Percentiles rank a stretch among this genome's conserved stretches.
Conservation (phyloP, 2,113 vertebrate genomes). For the Oplegnathus fasciatus region DNA sequence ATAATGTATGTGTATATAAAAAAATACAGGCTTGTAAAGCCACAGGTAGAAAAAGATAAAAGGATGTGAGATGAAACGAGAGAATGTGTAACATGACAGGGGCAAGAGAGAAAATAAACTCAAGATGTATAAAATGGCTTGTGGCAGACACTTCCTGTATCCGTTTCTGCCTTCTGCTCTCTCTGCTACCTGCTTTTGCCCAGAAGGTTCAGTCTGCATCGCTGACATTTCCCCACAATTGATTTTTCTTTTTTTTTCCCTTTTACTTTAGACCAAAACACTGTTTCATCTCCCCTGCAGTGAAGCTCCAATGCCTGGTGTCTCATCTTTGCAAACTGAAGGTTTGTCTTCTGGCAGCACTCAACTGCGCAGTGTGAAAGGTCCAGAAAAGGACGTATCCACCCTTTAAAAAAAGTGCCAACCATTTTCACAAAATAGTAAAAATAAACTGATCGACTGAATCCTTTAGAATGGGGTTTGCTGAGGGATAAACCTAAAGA, state of each 20-base stretch:
- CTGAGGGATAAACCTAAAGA: not conserved
- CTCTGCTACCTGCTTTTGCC: slow-evolving; percentile 37
- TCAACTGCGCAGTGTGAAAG: not conserved
- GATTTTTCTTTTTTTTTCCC: slow-evolving; percentile 40
- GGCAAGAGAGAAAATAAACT: not conserved
- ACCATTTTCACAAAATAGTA: not conserved
- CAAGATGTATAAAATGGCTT: not conserved
- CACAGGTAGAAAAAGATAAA: not conserved
- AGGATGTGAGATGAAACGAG: not conserved
- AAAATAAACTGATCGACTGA: not conserved
- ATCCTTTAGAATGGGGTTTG: not conserved
- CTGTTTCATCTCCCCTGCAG: slow-evolving; percentile 51
- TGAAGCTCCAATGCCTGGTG: not conserved
- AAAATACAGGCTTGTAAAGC: not conserved
- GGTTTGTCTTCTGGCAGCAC: slow-evolving; percentile 22
- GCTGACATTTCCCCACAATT: slow-evolving; percentile 66
- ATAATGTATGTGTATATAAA: not conserved
- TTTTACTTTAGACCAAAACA: slow-evolving; percentile 42
- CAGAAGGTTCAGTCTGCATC: slow-evolving; percentile 40
- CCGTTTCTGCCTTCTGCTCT: slow-evolving; percentile 11
- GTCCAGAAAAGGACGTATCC: not conserved
- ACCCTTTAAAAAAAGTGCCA: not conserved
- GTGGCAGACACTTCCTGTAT: slow-evolving; percentile 35
- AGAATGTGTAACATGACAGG: not conserved
- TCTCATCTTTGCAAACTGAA: slow-evolving; percentile 24